These are phyloP conservation scores for Resseliella maxima DNA, from an alignment of 2,888 invertebrate genomes.

Conservation along the genomic window DNA sequence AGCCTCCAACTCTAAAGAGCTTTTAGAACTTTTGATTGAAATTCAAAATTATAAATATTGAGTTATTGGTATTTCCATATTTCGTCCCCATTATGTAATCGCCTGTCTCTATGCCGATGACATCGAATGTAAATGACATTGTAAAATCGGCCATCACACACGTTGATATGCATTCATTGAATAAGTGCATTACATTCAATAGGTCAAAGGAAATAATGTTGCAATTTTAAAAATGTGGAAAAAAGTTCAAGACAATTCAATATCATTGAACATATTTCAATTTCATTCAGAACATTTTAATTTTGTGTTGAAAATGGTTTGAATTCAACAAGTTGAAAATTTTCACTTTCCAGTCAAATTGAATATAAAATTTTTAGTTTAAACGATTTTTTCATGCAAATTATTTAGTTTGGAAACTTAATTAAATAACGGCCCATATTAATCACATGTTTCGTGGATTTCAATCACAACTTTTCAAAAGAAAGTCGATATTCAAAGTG, in stretches of 20 bases:
- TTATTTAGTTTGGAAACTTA: no score
- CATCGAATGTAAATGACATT: background rate
- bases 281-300: background rate
- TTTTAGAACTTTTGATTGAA: conserved; percentile 32
- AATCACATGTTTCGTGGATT: no score
- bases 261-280: background rate
- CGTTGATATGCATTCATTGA: background rate
- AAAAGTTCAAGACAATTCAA: background rate
- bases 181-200: background rate
- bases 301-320: background rate
- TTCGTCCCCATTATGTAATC: background rate
- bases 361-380: no score
- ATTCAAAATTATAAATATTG: conserved; percentile 37
- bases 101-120: background rate
- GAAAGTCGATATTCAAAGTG: background rate
- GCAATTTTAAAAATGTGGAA: background rate
- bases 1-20: background rate
- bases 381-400: no score
- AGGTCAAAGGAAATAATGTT: background rate
- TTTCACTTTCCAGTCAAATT: no score
- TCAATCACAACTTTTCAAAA: no score
- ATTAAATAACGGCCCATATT: no score
- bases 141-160: background rate
- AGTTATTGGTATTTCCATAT: background rate
- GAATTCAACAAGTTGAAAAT: no score